Percentiles rank a stretch among this genome's conserved stretches.
phyloP scores from a whole-genome alignment of 37 sponge, comb jelly and placozoan genomes.

The Diacarnus erythraeanus region DNA sequence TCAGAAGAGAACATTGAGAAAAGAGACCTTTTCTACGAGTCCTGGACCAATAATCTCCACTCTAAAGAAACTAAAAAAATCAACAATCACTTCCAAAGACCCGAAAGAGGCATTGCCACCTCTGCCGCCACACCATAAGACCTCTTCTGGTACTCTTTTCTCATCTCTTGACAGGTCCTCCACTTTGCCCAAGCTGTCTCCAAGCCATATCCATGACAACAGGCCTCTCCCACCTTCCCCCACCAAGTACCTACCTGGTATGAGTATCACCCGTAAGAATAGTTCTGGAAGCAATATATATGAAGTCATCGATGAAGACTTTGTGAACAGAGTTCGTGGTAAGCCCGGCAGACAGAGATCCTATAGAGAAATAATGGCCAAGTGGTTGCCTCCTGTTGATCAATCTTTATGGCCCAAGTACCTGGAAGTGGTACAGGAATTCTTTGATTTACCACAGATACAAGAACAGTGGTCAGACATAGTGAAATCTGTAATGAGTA shows the following conservation, averaged over 20 bases:
- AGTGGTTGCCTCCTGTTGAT: constrained; percentile 17
- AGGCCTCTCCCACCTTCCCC: constrained; percentile 67
- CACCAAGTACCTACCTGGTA: neutral
- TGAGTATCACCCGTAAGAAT: neutral
- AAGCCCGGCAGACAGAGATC: constrained; percentile 4
- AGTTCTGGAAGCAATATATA: constrained; percentile 51
- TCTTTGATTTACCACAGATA: constrained; percentile 37
- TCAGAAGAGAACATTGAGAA: neutral
- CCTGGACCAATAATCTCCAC: neutral
- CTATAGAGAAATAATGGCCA: neutral
- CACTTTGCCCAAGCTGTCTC: neutral
- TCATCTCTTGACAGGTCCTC: neutral
- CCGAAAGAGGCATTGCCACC: constrained; percentile 3
- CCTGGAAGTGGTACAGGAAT: constrained; percentile 2
- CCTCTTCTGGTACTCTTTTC: neutral
- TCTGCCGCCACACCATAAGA: neutral
- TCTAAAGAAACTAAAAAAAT: neutral
- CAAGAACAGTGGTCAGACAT: constrained; percentile 21
- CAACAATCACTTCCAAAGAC: neutral
- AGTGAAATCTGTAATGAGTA: constrained; percentile 22
- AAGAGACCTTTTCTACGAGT: neutral
- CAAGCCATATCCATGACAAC: neutral
- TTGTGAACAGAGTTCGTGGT: neutral
- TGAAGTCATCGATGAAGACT: constrained; percentile 55
- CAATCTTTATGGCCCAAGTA: constrained; percentile 10